phyloP scores from a whole-genome alignment of 92 coral and sea anemone species.

The Epizoanthus illoricatus region DNA sequence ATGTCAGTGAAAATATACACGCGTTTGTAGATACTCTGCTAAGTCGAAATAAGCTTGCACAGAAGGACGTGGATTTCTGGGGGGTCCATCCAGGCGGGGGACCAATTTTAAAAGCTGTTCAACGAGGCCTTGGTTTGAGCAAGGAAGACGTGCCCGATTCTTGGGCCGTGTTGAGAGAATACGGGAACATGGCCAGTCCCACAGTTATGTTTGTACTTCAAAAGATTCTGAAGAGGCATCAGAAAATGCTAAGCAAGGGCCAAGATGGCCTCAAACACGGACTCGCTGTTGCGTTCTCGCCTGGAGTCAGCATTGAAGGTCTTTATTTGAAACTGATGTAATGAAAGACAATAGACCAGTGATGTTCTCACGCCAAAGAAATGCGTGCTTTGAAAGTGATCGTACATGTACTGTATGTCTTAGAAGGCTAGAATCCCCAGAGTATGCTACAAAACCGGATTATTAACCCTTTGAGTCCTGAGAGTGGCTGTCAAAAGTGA shows the following conservation, averaged over 20 bases:
- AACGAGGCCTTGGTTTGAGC: slow-evolving; percentile 26
- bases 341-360: not conserved
- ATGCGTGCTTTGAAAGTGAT: no score
- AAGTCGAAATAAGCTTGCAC: slow-evolving; percentile 13
- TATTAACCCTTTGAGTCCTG: no score
- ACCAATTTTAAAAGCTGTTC: slow-evolving; percentile 19
- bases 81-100: slow-evolving; percentile 32
- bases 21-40: slow-evolving; percentile 6
- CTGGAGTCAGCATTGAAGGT: slow-evolving; percentile 29
- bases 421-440: no score
- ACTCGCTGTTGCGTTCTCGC: slow-evolving; percentile 11
- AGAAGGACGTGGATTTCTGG: slow-evolving; percentile 21
- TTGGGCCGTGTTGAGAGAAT: slow-evolving; percentile 29
- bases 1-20: slow-evolving; percentile 20
- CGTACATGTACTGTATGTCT: no score
- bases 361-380: no score
- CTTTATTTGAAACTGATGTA: slow-evolving; percentile 16
- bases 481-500: no score
- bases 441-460: no score
- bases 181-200: slow-evolving; percentile 26
- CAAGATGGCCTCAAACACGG: slow-evolving; percentile 11
- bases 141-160: slow-evolving; percentile 15
- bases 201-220: slow-evolving; percentile 17
- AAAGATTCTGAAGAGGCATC: slow-evolving; percentile 19
- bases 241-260: slow-evolving; percentile 9